These are phyloP conservation scores for Acleris literana DNA, from an alignment of 2,888 invertebrate species.

Conservation along the genomic window DNA sequence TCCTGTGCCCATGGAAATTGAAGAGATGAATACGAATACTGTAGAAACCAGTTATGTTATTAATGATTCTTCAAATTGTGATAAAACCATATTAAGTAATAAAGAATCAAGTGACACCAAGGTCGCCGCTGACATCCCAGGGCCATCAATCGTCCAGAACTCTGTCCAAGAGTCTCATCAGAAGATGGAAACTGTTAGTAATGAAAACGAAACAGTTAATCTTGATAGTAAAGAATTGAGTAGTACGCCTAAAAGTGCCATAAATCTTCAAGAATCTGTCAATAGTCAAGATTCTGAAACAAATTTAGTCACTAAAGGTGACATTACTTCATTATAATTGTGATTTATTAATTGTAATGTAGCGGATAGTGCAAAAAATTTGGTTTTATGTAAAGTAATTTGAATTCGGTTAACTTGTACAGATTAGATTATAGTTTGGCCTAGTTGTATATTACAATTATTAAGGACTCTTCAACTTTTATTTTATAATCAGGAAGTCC, in stretches of 20 bases:
- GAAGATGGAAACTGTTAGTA: background rate
- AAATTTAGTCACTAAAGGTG: slow-evolving; percentile 13
- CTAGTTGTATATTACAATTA: slow-evolving; percentile 26
- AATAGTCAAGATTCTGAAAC: slow-evolving; percentile 1
- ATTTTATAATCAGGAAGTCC: background rate
- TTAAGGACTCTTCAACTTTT: background rate
- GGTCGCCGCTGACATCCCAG: slow-evolving; percentile 1
- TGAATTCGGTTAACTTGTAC: slow-evolving; percentile 27
- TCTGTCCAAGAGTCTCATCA: background rate
- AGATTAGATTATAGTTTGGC: slow-evolving; percentile 19
- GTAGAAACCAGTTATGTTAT: background rate
- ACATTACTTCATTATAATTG: slow-evolving; percentile 14
- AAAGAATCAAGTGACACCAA: slow-evolving; percentile 1
- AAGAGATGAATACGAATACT: slow-evolving; percentile 12
- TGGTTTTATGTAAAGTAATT: slow-evolving; percentile 23
- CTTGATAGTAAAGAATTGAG: slow-evolving; percentile 2
- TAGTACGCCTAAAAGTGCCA: slow-evolving; percentile 13
- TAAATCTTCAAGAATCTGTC: slow-evolving; percentile 5
- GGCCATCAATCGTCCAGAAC: slow-evolving; percentile 6
- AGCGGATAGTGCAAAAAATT: slow-evolving; percentile 9
- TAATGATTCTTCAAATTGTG: background rate
- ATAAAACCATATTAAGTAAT: background rate
- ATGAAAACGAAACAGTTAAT: background rate
- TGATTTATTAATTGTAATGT: slow-evolving; percentile 12
- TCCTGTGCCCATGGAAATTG: slow-evolving; percentile 22